Evolutionary conservation across 2,888 invertebrate genomes (phyloP), one percentile per base, ranked within the genome.

Genomic region (Zootermopsis nevadensis): DNA sequence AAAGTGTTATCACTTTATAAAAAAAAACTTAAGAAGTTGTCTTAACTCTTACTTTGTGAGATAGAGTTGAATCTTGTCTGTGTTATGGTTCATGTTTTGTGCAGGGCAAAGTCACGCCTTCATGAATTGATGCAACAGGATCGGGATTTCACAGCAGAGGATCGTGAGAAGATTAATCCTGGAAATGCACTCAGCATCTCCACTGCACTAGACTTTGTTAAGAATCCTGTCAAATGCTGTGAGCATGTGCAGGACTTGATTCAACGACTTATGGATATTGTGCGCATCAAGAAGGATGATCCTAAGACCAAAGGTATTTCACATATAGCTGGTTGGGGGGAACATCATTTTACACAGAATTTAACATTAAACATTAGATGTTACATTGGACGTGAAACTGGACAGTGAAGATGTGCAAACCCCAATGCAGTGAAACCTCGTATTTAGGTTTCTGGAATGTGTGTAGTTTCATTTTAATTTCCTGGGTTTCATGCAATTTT

Each of bases 221-320:
- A 97, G 90, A 99, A 99, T 91, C 99, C 99, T 0, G 95, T 95
- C 69, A 94, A 94, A 87, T 98, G 98, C 90, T 99, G 99, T 89
- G 94, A 95, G 86, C 95, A 96, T 88, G 97, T 99, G 55, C 96
- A 98, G 88, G 91, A 92, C 82, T 93, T 98, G 83, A 97, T 99
- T 85, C 94, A 96, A 87, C 95, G 95, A 84, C 91, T 99, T 55
- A 94, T 98, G 90, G 94, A 94, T 86, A 94, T 98, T 83, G 97
- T 99, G 69, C 92, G 95, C 85, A 91, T 94, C 60, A 97, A 97
- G 90, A 94, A 95, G 87, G 97, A 97, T 87, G 97, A 97, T 89
- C 93, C 94, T 0, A 97, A 97, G 91, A 96, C 96, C 27, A 97
- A 96, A 92, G 95, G 94, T 94, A 85, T 84, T 53, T 60, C 35